phyloP scores from a whole-genome alignment of 2,113 vertebrate species.

The Periophthalmus modestus region DNA sequence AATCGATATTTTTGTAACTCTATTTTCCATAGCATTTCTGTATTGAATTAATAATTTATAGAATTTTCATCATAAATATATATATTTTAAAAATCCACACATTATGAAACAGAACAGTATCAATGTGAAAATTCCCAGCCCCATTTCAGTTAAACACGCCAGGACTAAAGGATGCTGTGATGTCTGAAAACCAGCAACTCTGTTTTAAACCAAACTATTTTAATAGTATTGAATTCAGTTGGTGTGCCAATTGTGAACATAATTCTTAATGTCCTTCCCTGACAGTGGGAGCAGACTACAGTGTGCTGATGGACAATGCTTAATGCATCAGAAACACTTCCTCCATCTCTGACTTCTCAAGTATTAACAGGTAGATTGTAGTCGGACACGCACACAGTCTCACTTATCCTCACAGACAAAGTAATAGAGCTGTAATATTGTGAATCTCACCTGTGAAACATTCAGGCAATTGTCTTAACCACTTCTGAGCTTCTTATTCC shows the following conservation, averaged over 20 bases:
- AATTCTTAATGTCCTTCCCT: constrained; percentile 44
- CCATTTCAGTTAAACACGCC: not conserved
- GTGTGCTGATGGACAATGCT: constrained; percentile 40
- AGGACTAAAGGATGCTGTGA: not conserved
- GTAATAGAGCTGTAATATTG: constrained; percentile 39
- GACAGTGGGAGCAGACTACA: constrained; percentile 58
- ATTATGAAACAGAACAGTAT: not conserved
- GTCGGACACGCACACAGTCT: constrained; percentile 21
- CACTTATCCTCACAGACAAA: constrained; percentile 20
- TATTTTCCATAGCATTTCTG: no score
- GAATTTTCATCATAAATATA: no score
- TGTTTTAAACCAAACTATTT: not conserved
- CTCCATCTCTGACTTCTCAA: constrained; percentile 15
- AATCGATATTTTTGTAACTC: no score
- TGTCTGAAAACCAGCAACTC: not conserved
- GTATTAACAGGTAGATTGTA: constrained; percentile 10
- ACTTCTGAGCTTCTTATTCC: constrained; percentile 10
- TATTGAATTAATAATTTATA: no score
- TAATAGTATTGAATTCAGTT: not conserved
- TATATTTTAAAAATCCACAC: not conserved
- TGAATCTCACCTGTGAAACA: constrained; percentile 30
- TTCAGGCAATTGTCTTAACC: constrained; percentile 22
- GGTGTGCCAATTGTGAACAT: constrained; percentile 26
- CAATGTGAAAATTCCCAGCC: not conserved
- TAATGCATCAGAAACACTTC: constrained; percentile 31